Evolutionary conservation across 2,888 invertebrate genomes (phyloP).

Genomic region (Microplitis manilae): DNA sequence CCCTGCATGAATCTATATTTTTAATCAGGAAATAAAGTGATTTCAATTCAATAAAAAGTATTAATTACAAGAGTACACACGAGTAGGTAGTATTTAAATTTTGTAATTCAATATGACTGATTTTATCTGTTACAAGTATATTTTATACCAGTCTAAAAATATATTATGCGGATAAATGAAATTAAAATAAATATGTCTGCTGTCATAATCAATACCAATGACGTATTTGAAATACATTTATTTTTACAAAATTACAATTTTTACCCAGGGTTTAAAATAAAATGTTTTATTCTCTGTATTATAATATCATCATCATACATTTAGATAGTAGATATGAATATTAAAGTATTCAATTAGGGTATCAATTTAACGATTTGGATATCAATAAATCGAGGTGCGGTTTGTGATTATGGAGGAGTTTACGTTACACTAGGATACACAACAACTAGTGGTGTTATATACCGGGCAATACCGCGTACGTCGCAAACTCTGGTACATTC

Average conservation of each 20-base stretch:
- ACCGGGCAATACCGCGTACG: slow-evolving; percentile 11
- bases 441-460: slow-evolving; percentile 12
- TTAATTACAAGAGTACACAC: neutral
- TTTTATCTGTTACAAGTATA: slow-evolving; percentile 24
- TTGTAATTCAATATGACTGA: slow-evolving; percentile 32
- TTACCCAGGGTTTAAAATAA: neutral
- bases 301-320: slow-evolving; percentile 4
- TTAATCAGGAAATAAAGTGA: neutral
- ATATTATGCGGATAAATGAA: neutral
- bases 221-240: neutral
- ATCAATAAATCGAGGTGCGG: slow-evolving; percentile 30
- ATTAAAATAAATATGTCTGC: neutral
- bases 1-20: neutral
- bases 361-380: slow-evolving; percentile 25
- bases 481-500: slow-evolving; percentile 9
- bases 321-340: slow-evolving; percentile 19
- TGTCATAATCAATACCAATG: neutral
- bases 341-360: slow-evolving; percentile 11
- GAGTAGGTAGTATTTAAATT: neutral
- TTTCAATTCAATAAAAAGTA: neutral
- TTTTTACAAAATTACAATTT: neutral
- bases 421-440: slow-evolving; percentile 23
- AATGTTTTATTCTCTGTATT: neutral
- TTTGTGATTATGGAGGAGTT: slow-evolving; percentile 22
- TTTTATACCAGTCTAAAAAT: neutral